Base-by-base conservation (phyloP, 2,797 vertebrate genomes). In the Pyrocephalus nanus region DNA sequence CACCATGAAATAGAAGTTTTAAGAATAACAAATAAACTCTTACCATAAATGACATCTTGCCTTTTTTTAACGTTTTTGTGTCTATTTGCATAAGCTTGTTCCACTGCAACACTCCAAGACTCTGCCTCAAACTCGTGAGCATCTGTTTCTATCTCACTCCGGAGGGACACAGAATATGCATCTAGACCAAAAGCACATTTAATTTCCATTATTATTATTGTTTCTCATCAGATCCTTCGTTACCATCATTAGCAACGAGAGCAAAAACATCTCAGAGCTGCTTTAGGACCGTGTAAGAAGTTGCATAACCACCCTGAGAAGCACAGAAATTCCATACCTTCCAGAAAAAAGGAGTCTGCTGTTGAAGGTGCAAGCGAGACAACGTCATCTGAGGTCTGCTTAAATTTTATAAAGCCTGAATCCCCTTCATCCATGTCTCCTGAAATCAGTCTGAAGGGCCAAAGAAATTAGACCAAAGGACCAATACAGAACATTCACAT, bases 361-460 rank as follows among this genome's bases (percentile, higher is more conserved):
- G 97, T 98, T 12, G 99, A 98, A 65, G 98, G 96, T 22, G 98
- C 98, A 40, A 99, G 98, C 0, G 98, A 98, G 65, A 98, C 96
- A 30, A 98, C 84, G 43, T 99, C 99, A 8, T 99, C 99, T 2
- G 98, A 94, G 38, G 97, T 97, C 81, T 98, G 98, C 97, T 98
- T 99, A 43, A 96, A 87, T 93, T 98, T 98, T 26, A 96, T 57
- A 95, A 98, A 97, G 50, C 95, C 88, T 10, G 97, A 96, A 64
- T 99, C 99, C 1, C 98, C 96, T 96, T 99, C 99, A 92, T 99
- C 99, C 99, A 99, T 99, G 92, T 99, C 99, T 98, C 98, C 99
- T 66, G 98, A 93, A 91, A 98, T 94, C 84, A 98, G 98, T 97
- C 99, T 99, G 96, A 92, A 94, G 22, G 47, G 69, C 67, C 90